These are phyloP conservation scores for Poeciliopsis gracilis DNA, from an alignment of 2,797 vertebrate species.

Conservation along the genomic window DNA sequence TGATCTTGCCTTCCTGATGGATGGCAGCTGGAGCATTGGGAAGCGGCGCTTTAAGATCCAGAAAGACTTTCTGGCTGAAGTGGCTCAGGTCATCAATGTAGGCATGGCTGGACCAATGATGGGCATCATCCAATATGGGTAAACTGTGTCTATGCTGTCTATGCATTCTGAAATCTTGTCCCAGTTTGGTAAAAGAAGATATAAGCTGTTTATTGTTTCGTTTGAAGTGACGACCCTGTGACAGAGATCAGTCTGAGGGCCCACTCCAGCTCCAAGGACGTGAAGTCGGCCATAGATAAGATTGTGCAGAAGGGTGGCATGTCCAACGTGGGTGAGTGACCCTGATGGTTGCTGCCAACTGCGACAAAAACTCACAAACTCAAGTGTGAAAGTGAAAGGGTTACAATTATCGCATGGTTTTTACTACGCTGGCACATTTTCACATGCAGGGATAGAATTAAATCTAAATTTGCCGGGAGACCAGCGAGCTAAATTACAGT, in stretches of 20 bases:
- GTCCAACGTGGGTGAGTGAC: constrained; percentile 92
- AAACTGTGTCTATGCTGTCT: constrained; percentile 16
- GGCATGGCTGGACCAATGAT: constrained; percentile 90
- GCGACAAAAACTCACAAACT: constrained; percentile 35
- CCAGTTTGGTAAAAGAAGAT: not conserved
- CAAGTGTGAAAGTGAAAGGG: constrained; percentile 69
- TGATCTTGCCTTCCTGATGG: constrained; percentile 93
- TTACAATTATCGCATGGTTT: constrained; percentile 68
- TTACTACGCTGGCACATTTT: constrained; percentile 68
- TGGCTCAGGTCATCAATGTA: constrained; percentile 88
- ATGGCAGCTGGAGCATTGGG: constrained; percentile 95
- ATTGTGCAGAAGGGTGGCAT: constrained; percentile 93
- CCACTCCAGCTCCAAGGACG: constrained; percentile 84
- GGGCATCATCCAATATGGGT: constrained; percentile 97
- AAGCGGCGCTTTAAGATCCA: constrained; percentile 96
- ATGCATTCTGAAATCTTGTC: not conserved
- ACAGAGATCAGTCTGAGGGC: constrained; percentile 92
- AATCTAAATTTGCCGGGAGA: constrained; percentile 78
- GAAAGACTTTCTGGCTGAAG: constrained; percentile 89
- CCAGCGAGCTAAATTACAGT: constrained; percentile 78
- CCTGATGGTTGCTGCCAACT: constrained; percentile 12
- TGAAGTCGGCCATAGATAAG: constrained; percentile 90
- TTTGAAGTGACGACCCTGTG: constrained; percentile 87
- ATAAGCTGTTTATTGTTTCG: constrained; percentile 9
- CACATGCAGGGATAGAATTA: constrained; percentile 74